A percentile compares a stretch with the other conserved stretches of the same genome.
Evolutionary conservation across 2,888 invertebrate species (phyloP).

Genomic region (Laspeyria flexula): DNA sequence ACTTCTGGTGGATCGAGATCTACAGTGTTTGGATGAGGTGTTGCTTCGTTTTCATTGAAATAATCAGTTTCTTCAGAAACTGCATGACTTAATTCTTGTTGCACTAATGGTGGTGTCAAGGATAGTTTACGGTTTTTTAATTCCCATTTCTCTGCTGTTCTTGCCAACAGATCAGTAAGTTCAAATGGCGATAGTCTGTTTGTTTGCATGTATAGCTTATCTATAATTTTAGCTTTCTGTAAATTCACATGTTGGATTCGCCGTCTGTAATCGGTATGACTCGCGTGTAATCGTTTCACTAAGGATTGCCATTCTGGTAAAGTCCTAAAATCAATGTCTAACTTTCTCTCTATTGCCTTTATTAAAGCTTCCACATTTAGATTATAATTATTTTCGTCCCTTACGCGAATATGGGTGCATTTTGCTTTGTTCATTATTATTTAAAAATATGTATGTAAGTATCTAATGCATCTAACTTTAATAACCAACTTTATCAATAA

Average conservation of each 20-base stretch:
- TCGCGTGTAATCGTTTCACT: conserved; percentile 56
- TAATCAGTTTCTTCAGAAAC: conserved; percentile 29
- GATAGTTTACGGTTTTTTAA: conserved; percentile 8
- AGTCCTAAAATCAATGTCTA: conserved; percentile 62
- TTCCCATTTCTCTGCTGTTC: conserved; percentile 67
- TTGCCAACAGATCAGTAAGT: conserved; percentile 58
- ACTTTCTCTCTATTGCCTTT: conserved; percentile 59
- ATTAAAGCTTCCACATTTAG: conserved; percentile 61
- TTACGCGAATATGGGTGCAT: conserved; percentile 64
- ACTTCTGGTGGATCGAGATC: no score
- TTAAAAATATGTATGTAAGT: not conserved
- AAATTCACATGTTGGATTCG: conserved; percentile 56
- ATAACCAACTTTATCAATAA: not conserved
- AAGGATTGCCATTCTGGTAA: conserved; percentile 67
- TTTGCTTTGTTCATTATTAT: conserved; percentile 30
- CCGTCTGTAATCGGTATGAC: conserved; percentile 54
- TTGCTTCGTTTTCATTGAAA: conserved; percentile 17
- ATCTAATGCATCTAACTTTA: no score
- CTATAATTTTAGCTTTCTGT: conserved; percentile 64
- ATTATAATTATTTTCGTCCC: conserved; percentile 49
- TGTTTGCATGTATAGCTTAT: conserved; percentile 62
- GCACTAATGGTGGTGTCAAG: not conserved
- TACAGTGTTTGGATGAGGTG: conserved; percentile 67
- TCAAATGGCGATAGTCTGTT: conserved; percentile 68
- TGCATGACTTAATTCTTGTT: conserved; percentile 24